Percentiles rank a stretch among this genome's conserved stretches.
Evolutionary conservation across 2,888 invertebrate genomes (phyloP).

Genomic region (Ptychoptera contaminata): DNA sequence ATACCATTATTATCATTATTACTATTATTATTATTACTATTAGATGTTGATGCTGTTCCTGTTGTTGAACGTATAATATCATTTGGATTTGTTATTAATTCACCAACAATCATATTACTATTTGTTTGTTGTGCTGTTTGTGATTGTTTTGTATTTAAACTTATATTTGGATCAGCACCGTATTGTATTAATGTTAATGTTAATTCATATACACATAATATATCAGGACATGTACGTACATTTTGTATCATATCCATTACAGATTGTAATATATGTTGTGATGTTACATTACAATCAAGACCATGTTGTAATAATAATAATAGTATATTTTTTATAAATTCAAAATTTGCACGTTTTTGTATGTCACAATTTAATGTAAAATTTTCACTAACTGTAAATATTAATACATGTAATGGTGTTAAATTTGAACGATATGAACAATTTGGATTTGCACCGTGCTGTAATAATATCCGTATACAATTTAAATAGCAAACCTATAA

Average conservation of each 20-base stretch:
- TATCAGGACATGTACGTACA: slow-evolving; percentile 47
- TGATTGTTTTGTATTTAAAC: slow-evolving; percentile 32
- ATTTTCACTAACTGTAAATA: slow-evolving; percentile 55
- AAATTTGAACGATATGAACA: slow-evolving; percentile 51
- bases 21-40: slow-evolving; percentile 5
- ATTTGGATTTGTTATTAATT: slow-evolving; percentile 2
- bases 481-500: slow-evolving; percentile 51
- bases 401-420: slow-evolving; percentile 51
- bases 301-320: slow-evolving; percentile 48
- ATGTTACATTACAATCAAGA: slow-evolving; percentile 47
- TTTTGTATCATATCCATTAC: slow-evolving; percentile 53
- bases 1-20: slow-evolving; percentile 8
- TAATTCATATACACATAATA: slow-evolving; percentile 52
- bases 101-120: slow-evolving; percentile 20
- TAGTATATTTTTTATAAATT: slow-evolving; percentile 53
- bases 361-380: slow-evolving; percentile 50
- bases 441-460: slow-evolving; percentile 57
- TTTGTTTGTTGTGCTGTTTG: slow-evolving; percentile 28
- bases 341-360: slow-evolving; percentile 49
- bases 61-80: slow-evolving; percentile 11
- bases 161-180: slow-evolving; percentile 56
- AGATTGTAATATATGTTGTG: slow-evolving; percentile 54
- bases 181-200: slow-evolving; percentile 54
- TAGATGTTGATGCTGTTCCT: not conserved
- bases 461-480: slow-evolving; percentile 49